These are phyloP conservation scores for Melanerpes aurifrons DNA, from an alignment of 2,113 vertebrate species.

Conservation along the genomic window DNA sequence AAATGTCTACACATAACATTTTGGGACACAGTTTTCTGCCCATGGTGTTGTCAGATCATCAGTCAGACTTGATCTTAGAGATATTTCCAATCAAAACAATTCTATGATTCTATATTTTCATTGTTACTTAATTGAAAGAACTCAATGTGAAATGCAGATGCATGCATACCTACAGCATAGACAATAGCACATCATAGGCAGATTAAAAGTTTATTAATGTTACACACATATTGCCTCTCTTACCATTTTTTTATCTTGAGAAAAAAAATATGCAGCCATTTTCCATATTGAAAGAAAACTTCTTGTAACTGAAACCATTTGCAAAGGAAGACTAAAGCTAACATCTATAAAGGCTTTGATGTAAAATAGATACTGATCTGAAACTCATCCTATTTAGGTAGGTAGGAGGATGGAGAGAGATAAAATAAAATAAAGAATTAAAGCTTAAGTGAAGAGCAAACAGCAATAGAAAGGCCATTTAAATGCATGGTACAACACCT, in stretches of 20 bases:
- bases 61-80: too few species aligned
- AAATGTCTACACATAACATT: too few species aligned
- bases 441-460: neutral
- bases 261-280: neutral
- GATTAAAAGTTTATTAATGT: neutral
- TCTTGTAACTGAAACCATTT: neutral
- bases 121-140: neutral
- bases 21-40: too few species aligned
- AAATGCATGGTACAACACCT: constrained; percentile 1
- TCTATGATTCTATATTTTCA: neutral
- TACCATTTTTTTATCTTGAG: neutral
- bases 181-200: neutral
- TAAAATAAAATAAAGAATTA: neutral
- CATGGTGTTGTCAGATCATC: too few species aligned
- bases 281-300: neutral
- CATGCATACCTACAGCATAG: neutral
- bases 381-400: neutral
- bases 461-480: neutral
- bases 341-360: neutral
- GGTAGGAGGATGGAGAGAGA: neutral
- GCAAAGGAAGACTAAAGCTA: neutral
- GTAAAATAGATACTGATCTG: neutral
- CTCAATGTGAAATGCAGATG: neutral
- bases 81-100: too few species aligned
- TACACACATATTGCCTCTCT: neutral